phyloP scores from a whole-genome alignment of 2,888 invertebrate species.

The Odontocerum albicorne region DNA sequence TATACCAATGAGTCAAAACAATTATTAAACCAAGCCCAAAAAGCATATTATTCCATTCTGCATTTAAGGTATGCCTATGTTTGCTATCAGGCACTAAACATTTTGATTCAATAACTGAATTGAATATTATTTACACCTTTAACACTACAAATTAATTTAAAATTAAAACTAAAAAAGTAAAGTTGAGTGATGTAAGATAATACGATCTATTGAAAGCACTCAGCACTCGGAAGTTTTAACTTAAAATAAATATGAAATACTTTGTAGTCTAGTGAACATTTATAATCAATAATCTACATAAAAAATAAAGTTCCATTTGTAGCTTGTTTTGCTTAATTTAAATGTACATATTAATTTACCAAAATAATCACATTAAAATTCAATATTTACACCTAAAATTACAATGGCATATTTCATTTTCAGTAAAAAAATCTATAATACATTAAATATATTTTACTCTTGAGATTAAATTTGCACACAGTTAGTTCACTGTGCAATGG shows the following conservation, averaged over 20 bases:
- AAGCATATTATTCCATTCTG: too few relatives aligned
- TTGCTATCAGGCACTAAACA: too few relatives aligned
- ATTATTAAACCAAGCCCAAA: too few relatives aligned
- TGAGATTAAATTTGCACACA: conserved; percentile 13
- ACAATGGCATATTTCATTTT: conserved; percentile 20
- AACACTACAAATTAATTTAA: too few relatives aligned
- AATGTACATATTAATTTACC: conserved; percentile 13
- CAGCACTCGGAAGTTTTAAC: background rate
- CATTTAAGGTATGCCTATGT: too few relatives aligned
- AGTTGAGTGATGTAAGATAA: too few relatives aligned
- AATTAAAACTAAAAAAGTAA: too few relatives aligned
- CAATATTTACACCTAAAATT: conserved; percentile 21
- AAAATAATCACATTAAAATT: conserved; percentile 12
- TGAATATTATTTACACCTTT: too few relatives aligned
- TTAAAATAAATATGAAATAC: conserved; percentile 14
- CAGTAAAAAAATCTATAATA: conserved; percentile 23
- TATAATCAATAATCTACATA: conserved; percentile 6
- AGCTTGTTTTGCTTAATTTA: conserved; percentile 13
- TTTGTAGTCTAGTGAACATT: background rate
- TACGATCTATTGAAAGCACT: conserved; percentile 13
- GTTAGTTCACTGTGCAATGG: background rate
- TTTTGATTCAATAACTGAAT: too few relatives aligned
- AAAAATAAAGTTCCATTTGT: conserved; percentile 11
- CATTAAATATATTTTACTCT: conserved; percentile 17
- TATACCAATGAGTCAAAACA: too few relatives aligned